Conservation (phyloP, 2,113 vertebrate species). For the Pyrgilauda ruficollis region DNA sequence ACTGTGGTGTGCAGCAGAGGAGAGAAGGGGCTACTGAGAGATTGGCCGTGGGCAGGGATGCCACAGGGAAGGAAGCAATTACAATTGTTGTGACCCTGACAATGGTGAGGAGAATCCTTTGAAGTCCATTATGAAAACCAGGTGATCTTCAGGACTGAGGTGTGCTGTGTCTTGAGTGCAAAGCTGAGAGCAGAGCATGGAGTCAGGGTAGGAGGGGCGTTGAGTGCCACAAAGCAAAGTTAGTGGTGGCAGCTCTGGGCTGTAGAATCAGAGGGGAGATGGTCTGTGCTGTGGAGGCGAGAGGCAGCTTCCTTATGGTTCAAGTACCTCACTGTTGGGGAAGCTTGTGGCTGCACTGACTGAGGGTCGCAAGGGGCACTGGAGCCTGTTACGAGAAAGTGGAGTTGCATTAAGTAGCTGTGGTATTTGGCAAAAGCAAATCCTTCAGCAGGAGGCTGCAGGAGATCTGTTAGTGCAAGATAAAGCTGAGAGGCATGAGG, state of each 20-base stretch:
- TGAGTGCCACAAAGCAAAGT: not conserved
- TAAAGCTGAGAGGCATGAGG: not conserved
- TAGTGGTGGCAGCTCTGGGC: not conserved
- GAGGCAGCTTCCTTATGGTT: not conserved
- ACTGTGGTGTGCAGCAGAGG: not conserved
- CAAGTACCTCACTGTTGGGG: accelerated
- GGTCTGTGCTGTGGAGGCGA: not conserved
- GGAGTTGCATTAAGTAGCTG: not conserved
- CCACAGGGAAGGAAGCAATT: not conserved
- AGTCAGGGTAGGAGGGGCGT: accelerated
- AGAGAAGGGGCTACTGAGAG: not conserved
- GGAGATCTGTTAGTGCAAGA: not conserved
- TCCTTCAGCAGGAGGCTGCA: not conserved
- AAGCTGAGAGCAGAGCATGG: not conserved
- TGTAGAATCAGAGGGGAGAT: accelerated
- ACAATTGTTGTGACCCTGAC: not conserved
- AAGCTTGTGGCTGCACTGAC: accelerated
- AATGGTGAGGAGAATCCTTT: not conserved
- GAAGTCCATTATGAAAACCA: not conserved
- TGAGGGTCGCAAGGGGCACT: not conserved
- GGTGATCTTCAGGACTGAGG: not conserved
- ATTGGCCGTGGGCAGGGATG: not conserved
- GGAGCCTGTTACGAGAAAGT: not conserved
- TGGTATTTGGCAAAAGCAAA: not conserved
- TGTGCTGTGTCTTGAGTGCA: not conserved